Evolutionary conservation across 2,797 vertebrate species (phyloP), one percentile per base, ranked within the genome.

Genomic region (Avahi laniger): DNA sequence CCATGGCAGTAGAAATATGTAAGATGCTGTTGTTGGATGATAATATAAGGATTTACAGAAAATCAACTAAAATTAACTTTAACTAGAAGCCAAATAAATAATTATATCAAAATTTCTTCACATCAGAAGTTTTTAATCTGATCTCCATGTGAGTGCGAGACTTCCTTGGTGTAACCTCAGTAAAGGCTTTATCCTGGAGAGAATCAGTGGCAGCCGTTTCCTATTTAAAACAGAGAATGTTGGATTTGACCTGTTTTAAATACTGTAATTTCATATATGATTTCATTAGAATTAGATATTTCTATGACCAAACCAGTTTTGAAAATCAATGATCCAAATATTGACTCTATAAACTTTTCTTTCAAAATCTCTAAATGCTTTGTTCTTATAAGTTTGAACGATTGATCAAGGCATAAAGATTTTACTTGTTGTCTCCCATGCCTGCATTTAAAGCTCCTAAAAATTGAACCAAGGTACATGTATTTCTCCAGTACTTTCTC

Each of bases 51-150:
- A 43, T 89, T 95, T 59, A 70, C 10, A 75, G 33, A 79, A 83
- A 96, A 87, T 33, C 9, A 57, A 90, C 26, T 52, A 89, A 94
- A 91, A 63, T 46, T 81, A 63, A 41, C n/a, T 72, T 73, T 50
- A 4, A 76, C 78, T 63, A 65, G 48, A 94, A 75, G 65, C 5
- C 26, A 4, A 5, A 87, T 57, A 83, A 79, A 89, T 33, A 61
- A 48, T 78, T 41, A 75, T 11, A 9, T 96, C 24, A 46, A 92
- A 18, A n/a, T 69, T 57, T 85, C 24, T 82, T 30, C 54, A 9
- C 38, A 30, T 78, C 43, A 67, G n/a, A 73, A n/a, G 24, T 78
- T 91, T 54, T 54, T n/a, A 35, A 2, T 63, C 6, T 75, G 59
- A 4, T 73, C 28, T 83, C 26, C 20, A 30, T 26, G 12, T 84